Evolutionary conservation across 2,797 vertebrate genomes (phyloP).

Genomic region (Acanthurus leucopareius): DNA sequence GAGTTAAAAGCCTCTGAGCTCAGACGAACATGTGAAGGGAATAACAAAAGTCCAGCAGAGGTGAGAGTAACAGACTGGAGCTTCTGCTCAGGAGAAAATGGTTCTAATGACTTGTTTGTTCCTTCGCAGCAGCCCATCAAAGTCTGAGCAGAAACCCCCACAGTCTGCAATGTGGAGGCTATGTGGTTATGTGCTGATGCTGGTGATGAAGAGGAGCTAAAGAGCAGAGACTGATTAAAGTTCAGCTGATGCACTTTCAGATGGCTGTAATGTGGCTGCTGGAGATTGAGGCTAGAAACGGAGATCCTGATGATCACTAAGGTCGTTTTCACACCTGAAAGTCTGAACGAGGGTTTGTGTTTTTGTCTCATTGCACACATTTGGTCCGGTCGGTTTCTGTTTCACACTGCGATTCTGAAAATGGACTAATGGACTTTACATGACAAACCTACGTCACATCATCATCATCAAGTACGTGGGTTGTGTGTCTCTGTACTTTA

Average conservation of each 20-base stretch:
- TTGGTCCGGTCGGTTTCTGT: too few species aligned
- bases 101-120: conserved; percentile 71
- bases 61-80: not conserved
- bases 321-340: not conserved
- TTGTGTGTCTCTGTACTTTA: too few species aligned
- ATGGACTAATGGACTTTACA: too few species aligned
- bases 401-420: too few species aligned
- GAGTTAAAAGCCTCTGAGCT: conserved; percentile 29
- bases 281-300: too few species aligned
- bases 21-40: conserved; percentile 44
- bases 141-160: conserved; percentile 34
- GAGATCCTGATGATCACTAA: not conserved
- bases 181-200: conserved; percentile 30
- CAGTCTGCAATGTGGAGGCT: conserved; percentile 38
- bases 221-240: conserved; percentile 26
- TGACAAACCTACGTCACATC: too few species aligned
- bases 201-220: conserved; percentile 26
- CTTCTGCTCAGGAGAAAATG: conserved; percentile 34
- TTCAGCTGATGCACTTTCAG: conserved; percentile 41
- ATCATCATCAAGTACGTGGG: too few species aligned
- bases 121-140: conserved; percentile 53
- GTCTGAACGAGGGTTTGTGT: too few species aligned
- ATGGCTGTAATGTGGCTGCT: conserved; percentile 25
- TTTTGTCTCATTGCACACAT: too few species aligned
- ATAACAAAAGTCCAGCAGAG: conserved; percentile 58